Evolutionary conservation across 2,888 invertebrate genomes (phyloP).

Genomic region (Amphipoea oculea): DNA sequence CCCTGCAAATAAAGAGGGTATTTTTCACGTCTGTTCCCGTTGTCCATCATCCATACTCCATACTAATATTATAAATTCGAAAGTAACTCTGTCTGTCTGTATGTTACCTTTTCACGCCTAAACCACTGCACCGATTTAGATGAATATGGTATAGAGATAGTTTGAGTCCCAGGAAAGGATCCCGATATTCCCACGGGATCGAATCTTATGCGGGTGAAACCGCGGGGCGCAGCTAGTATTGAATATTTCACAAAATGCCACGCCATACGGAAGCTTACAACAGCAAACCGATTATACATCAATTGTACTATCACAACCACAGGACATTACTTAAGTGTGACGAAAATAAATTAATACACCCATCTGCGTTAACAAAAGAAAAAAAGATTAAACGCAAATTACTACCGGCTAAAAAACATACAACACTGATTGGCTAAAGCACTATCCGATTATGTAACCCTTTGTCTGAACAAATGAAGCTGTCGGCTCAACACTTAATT

Average conservation of each 20-base stretch:
- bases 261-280: constrained; percentile 7
- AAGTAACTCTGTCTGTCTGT: too few species aligned
- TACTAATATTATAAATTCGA: too few species aligned
- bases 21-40: too few species aligned
- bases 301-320: constrained; percentile 2
- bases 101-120: too few species aligned
- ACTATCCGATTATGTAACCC: constrained; percentile 43
- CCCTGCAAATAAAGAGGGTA: too few species aligned
- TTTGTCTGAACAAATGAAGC: constrained; percentile 64
- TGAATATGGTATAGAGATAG: too few species aligned
- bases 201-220: too few species aligned
- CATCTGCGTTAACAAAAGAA: constrained; percentile 5
- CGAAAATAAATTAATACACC: constrained; percentile 28
- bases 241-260: neutral
- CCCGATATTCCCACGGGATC: too few species aligned
- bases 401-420: constrained; percentile 21
- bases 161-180: too few species aligned
- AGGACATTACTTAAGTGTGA: constrained; percentile 9
- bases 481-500: constrained; percentile 63
- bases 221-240: too few species aligned
- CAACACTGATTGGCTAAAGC: constrained; percentile 34
- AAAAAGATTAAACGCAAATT: constrained; percentile 17
- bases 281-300: neutral
- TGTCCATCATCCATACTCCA: too few species aligned
- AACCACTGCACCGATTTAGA: too few species aligned